A percentile compares a stretch with the other conserved stretches of the same genome.
Conservation (phyloP, 2,113 vertebrate genomes). For the Pteruthius melanotis region DNA sequence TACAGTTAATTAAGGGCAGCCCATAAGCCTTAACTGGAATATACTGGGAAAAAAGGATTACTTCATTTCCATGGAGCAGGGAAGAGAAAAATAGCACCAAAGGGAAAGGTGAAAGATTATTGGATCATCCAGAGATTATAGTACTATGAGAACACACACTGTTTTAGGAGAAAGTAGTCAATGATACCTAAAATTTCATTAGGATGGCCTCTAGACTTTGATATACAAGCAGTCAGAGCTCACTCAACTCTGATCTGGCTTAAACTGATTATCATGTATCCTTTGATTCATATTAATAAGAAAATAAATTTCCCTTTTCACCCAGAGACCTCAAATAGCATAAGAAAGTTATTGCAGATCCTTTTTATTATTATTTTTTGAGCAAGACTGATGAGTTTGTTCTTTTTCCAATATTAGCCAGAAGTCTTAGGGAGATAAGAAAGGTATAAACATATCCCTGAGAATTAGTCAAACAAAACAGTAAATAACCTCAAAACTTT, state of each 20-base stretch:
- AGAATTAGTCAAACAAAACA: neutral
- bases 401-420: neutral
- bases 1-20: neutral
- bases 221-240: neutral
- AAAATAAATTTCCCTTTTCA: neutral
- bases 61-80: neutral
- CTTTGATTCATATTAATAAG: neutral
- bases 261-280: neutral
- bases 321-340: neutral
- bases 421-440: neutral
- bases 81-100: neutral
- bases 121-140: neutral
- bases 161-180: neutral
- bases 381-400: neutral
- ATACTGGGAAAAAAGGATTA: accelerated
- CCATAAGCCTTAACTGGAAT: neutral
- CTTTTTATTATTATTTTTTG: neutral
- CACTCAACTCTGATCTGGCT: neutral
- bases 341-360: neutral
- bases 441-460: neutral
- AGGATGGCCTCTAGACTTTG: neutral
- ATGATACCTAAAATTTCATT: neutral
- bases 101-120: neutral
- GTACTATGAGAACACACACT: neutral
- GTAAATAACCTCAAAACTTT: neutral